These are phyloP conservation scores for Drosophila diplacantha DNA, from an alignment of 2,888 invertebrate genomes.

Conservation along the genomic window DNA sequence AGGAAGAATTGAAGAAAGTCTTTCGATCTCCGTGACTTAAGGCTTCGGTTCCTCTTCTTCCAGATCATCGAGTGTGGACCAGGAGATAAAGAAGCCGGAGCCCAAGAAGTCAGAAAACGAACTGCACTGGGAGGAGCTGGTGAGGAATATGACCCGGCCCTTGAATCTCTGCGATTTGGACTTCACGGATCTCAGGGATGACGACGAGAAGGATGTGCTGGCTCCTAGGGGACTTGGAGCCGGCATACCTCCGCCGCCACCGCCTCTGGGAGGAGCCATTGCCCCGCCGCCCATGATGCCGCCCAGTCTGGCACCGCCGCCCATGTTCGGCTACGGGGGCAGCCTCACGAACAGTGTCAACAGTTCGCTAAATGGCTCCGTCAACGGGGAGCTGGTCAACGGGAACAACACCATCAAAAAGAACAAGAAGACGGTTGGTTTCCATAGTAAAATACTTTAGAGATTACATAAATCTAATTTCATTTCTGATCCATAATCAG, in stretches of 20 bases:
- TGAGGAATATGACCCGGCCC: constrained; percentile 85
- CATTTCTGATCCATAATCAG: constrained; percentile 41
- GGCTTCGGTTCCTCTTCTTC: neutral
- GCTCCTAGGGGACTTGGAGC: constrained; percentile 83
- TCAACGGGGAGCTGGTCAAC: constrained; percentile 73
- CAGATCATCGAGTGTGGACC: constrained; percentile 85
- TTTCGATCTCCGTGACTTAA: neutral
- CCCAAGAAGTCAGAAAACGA: constrained; percentile 94
- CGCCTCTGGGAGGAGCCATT: constrained; percentile 81
- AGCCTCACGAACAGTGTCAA: constrained; percentile 74
- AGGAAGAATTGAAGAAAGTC: constrained; percentile 2
- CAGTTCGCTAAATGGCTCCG: constrained; percentile 74
- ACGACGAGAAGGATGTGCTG: constrained; percentile 90
- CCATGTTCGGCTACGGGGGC: constrained; percentile 78
- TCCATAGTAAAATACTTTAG: neutral
- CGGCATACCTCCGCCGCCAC: constrained; percentile 88
- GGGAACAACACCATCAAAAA: constrained; percentile 82
- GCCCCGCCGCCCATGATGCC: constrained; percentile 80
- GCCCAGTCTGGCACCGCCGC: constrained; percentile 78
- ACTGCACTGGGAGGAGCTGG: constrained; percentile 95
- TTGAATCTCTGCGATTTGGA: constrained; percentile 95
- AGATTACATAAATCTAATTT: too few relatives aligned
- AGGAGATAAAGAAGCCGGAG: constrained; percentile 84
- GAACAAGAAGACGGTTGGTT: constrained; percentile 92
- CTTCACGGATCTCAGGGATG: constrained; percentile 93